These are phyloP conservation scores for Chaetoderma sp. DNA, from an alignment of 2,888 invertebrate genomes.

Conservation along the genomic window DNA sequence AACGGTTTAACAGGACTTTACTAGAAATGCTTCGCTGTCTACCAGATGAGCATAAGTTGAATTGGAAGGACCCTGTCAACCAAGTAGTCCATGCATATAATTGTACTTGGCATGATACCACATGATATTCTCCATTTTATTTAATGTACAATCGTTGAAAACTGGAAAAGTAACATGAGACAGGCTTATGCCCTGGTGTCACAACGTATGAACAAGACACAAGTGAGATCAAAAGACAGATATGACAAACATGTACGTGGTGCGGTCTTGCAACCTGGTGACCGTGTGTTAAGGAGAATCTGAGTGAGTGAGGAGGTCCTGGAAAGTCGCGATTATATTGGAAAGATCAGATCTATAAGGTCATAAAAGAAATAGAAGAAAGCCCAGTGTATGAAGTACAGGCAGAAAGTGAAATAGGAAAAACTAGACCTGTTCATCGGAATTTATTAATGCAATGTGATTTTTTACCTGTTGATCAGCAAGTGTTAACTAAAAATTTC, in stretches of 20 bases:
- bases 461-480: not conserved
- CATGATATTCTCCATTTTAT: too few species aligned
- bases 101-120: too few species aligned
- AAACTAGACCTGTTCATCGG: slow-evolving; percentile 8
- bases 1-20: too few species aligned
- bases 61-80: too few species aligned
- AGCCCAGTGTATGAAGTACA: slow-evolving; percentile 17
- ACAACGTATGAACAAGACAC: too few species aligned
- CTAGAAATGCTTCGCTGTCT: too few species aligned
- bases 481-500: too few species aligned
- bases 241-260: too few species aligned
- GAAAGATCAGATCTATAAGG: slow-evolving; percentile 19
- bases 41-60: too few species aligned
- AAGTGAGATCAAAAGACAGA: too few species aligned
- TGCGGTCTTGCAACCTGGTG: slow-evolving; percentile 5
- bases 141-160: too few species aligned
- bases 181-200: not conserved
- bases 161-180: not conserved
- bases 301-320: slow-evolving; percentile 14
- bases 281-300: slow-evolving; percentile 6
- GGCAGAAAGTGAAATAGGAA: slow-evolving; percentile 7
- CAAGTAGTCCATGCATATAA: too few species aligned
- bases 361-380: slow-evolving; percentile 5
- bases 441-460: slow-evolving; percentile 18
- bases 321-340: slow-evolving; percentile 20